Conservation (phyloP, 2,113 vertebrate genomes). For the Pao palembangensis region DNA sequence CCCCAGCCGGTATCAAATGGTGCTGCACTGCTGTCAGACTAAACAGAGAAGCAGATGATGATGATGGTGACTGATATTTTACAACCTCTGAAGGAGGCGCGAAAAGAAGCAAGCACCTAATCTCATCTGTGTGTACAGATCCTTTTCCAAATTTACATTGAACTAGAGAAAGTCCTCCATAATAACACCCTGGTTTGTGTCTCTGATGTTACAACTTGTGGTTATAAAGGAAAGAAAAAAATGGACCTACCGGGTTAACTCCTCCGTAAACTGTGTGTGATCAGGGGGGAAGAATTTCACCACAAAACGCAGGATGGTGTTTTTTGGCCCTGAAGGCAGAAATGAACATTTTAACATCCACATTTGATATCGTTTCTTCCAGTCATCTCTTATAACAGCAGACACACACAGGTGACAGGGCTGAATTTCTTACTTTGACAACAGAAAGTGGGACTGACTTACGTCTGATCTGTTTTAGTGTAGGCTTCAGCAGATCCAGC, state of each 20-base stretch:
- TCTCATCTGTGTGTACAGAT: neutral
- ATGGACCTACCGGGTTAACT: conserved; percentile 88
- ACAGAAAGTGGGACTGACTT: conserved; percentile 17
- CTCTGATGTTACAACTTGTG: conserved; percentile 5
- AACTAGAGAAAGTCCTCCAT: neutral
- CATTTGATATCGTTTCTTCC: no score
- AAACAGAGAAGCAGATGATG: conserved; percentile 13
- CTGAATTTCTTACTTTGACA: neutral
- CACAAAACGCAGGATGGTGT: conserved; percentile 90
- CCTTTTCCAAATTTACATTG: neutral
- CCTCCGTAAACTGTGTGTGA: conserved; percentile 92
- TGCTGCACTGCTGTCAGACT: neutral
- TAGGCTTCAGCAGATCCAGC: conserved; percentile 91
- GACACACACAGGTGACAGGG: no score
- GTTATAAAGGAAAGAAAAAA: neutral
- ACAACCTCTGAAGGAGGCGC: neutral
- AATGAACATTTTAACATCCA: neutral
- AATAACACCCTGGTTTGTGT: neutral
- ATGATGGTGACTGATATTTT: conserved; percentile 16
- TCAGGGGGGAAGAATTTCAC: conserved; percentile 99
- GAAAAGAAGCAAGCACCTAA: neutral
- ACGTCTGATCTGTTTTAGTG: conserved; percentile 90
- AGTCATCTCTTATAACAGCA: no score
- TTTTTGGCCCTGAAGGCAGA: conserved; percentile 83
- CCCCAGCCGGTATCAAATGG: neutral